Evolutionary conservation across 1,140 invertebrate species (phyloP), one percentile per base, ranked within the genome.

Genomic region (Drosophila pandora): DNA sequence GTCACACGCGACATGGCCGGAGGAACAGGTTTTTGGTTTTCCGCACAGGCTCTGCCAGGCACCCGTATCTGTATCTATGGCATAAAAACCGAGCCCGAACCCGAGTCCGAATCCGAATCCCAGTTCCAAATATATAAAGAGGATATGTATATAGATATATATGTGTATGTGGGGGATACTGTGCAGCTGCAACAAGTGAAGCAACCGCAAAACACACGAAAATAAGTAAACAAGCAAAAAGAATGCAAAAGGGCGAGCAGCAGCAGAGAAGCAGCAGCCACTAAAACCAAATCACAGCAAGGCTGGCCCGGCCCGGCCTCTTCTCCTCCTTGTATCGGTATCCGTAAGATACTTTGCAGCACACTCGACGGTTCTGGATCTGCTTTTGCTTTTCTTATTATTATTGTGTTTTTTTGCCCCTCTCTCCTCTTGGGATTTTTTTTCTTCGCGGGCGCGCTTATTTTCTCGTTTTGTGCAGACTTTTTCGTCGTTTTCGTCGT

Each of bases 131-230:
- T 34, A 62, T 62, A 62, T 56, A 45, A 37, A n/a, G 34, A 37
- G 34, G 34, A 37, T 37, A 12, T 28, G 25, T 28, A 28, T 28
- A 28, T 6, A 28, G 7, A 10, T 37, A 3, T 48, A 17, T 4
- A 28, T 60, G 32, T 54, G 41, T 73, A 22, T 62, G 37, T 74
- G 43, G 55, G 8, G 17, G 43, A 21, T 9, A 22, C 9, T 47
- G 39, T 79, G 81, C 81, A 84, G 67, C 77, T 76, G 76, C 78
- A 82, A 82, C 82, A 87, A 88, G 82, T 87, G 82, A 82, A 87
- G 81, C 76, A 76, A 74, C 61, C 59, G 67, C 71, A 64, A 54
- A 65, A 55, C 69, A 79, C 60, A 81, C 58, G 59, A 81, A 75
- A 76, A 74, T 70, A 77, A 87, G 85, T 76, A 83, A 83, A 76